phyloP scores from a whole-genome alignment of 2,888 invertebrate genomes.

The Rhagonycha lutea region DNA sequence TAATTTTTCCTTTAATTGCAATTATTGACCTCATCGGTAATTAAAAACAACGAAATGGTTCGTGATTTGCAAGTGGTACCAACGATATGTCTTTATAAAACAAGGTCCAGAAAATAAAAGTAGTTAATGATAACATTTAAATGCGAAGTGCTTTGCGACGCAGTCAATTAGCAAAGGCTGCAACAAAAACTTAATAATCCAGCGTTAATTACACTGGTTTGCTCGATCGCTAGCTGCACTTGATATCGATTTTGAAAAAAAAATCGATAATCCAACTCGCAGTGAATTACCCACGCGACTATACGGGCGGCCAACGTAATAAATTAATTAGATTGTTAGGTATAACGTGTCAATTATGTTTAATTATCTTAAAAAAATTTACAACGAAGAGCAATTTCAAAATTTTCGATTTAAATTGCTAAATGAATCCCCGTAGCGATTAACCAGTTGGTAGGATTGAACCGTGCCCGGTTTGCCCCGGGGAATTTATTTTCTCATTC shows the following conservation, averaged over 20 bases:
- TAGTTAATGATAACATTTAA: constrained; percentile 49
- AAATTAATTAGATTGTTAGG: not conserved
- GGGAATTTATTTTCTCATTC: not conserved
- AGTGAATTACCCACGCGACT: not conserved
- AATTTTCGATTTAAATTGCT: not conserved
- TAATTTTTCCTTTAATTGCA: not conserved
- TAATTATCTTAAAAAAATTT: not conserved
- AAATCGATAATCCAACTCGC: not conserved
- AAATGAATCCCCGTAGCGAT: not conserved
- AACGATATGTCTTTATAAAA: constrained; percentile 51
- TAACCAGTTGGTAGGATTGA: not conserved
- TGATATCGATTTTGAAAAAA: constrained; percentile 11
- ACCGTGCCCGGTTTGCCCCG: not conserved
- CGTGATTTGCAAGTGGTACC: constrained; percentile 38
- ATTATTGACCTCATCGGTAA: constrained; percentile 12
- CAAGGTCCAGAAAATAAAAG: constrained; percentile 35
- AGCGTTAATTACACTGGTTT: constrained; percentile 46
- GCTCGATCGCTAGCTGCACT: constrained; percentile 44
- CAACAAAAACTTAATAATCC: constrained; percentile 44
- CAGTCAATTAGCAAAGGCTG: constrained; percentile 43
- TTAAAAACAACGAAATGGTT: constrained; percentile 1
- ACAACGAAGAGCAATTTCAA: not conserved
- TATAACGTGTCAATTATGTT: not conserved
- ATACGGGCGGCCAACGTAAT: not conserved
- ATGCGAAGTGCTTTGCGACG: constrained; percentile 42